Percentiles rank a stretch among this genome's conserved stretches.
These are phyloP conservation scores for Smutsia temminckii DNA, from an alignment of 2,797 vertebrate genomes.

Conservation along the genomic window DNA sequence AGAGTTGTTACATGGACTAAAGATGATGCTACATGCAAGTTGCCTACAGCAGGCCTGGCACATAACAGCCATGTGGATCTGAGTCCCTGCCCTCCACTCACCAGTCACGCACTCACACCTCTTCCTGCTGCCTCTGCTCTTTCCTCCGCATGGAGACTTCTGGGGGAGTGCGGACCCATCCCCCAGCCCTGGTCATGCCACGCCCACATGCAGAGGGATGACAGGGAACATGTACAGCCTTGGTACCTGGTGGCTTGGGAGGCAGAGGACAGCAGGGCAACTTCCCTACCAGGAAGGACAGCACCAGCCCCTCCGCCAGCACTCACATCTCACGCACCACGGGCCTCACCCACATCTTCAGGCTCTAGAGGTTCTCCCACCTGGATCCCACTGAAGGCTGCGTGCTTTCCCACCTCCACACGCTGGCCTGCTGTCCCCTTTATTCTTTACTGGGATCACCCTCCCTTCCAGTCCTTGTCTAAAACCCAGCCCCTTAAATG, in stretches of 20 bases:
- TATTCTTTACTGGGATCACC: not conserved
- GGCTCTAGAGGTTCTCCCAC: not conserved
- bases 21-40: rapidly evolving
- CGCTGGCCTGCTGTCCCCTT: not conserved
- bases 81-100: not conserved
- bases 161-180: too few relatives aligned
- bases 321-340: rapidly evolving
- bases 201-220: rapidly evolving
- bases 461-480: not conserved
- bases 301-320: not conserved
- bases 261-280: not conserved
- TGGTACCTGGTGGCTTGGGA: not conserved
- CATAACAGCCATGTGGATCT: not conserved
- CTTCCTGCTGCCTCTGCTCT: not conserved
- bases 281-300: not conserved
- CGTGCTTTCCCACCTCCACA: too few relatives aligned
- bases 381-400: not conserved
- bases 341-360: not conserved
- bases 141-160: not conserved
- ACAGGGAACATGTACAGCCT: not conserved
- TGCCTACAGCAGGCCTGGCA: too few relatives aligned
- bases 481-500: not conserved
- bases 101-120: rapidly evolving
- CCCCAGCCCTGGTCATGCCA: too few relatives aligned
- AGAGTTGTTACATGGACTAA: not conserved